Evolutionary conservation across 2,113 vertebrate species (phyloP).

Genomic region (Pachyramphus minor): DNA sequence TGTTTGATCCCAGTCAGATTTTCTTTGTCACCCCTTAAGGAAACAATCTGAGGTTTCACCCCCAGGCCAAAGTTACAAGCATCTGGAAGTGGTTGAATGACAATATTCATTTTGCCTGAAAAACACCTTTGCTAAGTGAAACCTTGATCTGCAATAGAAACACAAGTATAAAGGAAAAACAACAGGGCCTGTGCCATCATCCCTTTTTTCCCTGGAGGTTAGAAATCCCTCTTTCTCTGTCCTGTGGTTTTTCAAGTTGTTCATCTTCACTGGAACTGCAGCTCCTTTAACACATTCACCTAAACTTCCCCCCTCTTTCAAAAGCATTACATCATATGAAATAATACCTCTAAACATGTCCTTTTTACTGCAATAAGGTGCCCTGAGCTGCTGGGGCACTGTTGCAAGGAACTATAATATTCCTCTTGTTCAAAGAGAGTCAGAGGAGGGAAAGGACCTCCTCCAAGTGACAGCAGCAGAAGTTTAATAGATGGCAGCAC

Average conservation of each 20-base stretch:
- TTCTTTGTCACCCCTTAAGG: background rate
- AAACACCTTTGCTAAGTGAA: background rate
- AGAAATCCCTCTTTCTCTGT: background rate
- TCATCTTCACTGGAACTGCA: background rate
- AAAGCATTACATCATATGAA: background rate
- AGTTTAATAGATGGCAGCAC: background rate
- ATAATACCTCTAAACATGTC: background rate
- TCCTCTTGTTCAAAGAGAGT: background rate
- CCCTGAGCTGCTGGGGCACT: background rate
- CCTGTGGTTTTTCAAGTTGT: background rate
- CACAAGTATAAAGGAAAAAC: background rate
- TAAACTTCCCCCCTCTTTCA: background rate
- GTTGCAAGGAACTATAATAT: background rate
- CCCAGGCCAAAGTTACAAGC: background rate
- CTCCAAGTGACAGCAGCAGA: background rate
- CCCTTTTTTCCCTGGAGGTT: background rate
- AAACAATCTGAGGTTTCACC: background rate
- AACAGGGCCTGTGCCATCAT: background rate
- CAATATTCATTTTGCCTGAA: background rate
- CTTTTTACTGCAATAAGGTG: background rate
- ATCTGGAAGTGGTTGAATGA: background rate
- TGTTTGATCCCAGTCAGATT: background rate
- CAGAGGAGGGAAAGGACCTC: background rate
- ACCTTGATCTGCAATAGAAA: background rate
- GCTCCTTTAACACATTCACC: background rate